Evolutionary conservation across 2,888 invertebrate species (phyloP).

Genomic region (Seira musarum): DNA sequence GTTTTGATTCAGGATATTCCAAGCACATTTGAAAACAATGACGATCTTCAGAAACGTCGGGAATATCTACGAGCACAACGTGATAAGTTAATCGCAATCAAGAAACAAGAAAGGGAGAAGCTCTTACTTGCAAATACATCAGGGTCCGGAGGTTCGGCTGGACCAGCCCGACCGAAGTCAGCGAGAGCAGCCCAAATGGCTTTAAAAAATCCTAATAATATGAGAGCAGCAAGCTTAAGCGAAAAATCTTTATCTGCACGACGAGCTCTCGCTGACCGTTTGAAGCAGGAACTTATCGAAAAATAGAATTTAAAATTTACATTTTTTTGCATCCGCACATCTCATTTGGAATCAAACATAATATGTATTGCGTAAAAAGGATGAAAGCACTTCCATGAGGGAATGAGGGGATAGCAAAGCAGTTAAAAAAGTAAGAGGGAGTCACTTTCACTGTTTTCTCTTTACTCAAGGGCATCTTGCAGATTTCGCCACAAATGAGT

Average conservation of each 20-base stretch:
- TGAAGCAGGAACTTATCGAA: slow-evolving; percentile 89
- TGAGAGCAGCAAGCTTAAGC: slow-evolving; percentile 64
- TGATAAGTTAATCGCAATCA: slow-evolving; percentile 91
- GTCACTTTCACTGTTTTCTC: too few species aligned
- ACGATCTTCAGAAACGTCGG: slow-evolving; percentile 84
- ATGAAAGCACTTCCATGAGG: too few species aligned
- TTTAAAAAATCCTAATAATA: slow-evolving; percentile 74
- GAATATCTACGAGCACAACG: slow-evolving; percentile 90
- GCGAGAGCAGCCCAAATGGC: slow-evolving; percentile 83
- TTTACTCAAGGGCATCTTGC: too few species aligned
- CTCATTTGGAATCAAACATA: not conserved
- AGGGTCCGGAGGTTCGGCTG: slow-evolving; percentile 71
- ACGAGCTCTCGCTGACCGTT: slow-evolving; percentile 85
- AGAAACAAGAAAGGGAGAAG: slow-evolving; percentile 88
- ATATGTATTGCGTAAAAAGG: not conserved
- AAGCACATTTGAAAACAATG: slow-evolving; percentile 67
- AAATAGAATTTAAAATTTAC: slow-evolving; percentile 66
- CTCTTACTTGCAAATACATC: slow-evolving; percentile 79
- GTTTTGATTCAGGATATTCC: slow-evolving; percentile 40
- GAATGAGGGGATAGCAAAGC: too few species aligned
- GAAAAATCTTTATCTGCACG: slow-evolving; percentile 83
- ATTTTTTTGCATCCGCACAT: not conserved
- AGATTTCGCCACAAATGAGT: too few species aligned
- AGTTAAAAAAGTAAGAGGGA: too few species aligned
- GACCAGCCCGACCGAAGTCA: slow-evolving; percentile 78